Evolutionary conservation across 2,888 invertebrate genomes (phyloP).

Genomic region (Ophioninae sp.): DNA sequence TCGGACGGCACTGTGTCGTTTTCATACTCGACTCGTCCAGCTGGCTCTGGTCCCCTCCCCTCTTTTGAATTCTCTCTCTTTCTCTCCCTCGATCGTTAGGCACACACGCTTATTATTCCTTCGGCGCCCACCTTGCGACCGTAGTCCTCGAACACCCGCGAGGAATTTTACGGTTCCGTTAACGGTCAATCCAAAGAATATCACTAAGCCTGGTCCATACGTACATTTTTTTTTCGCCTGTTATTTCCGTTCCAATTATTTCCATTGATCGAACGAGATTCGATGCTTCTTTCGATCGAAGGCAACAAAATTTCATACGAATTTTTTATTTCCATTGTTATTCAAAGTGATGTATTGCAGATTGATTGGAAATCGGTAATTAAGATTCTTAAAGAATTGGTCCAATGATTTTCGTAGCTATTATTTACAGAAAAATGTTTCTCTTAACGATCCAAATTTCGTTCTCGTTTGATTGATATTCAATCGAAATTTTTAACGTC

Average conservation of each 20-base stretch:
- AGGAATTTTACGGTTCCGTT: slow-evolving; percentile 64
- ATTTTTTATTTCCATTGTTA: no score
- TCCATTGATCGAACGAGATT: no score
- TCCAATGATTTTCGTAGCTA: no score
- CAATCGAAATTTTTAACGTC: no score
- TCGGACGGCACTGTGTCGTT: slow-evolving; percentile 28
- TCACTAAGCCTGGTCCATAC: slow-evolving; percentile 18
- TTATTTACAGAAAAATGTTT: no score
- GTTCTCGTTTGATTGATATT: no score
- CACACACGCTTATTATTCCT: slow-evolving; percentile 44
- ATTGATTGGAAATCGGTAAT: no score
- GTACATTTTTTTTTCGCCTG: slow-evolving; percentile 10
- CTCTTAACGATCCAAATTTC: no score
- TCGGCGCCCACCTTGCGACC: slow-evolving; percentile 41
- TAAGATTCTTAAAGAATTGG: no score
- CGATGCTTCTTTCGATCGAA: no score
- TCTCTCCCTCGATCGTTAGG: slow-evolving; percentile 16
- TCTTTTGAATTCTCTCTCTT: background rate
- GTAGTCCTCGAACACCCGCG: slow-evolving; percentile 21
- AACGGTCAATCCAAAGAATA: slow-evolving; percentile 62
- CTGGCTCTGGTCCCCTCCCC: slow-evolving; percentile 26
- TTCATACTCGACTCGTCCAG: slow-evolving; percentile 33
- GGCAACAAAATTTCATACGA: no score
- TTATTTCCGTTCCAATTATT: background rate
- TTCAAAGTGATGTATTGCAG: no score